Percentiles rank a stretch among this genome's conserved stretches.
phyloP scores from a whole-genome alignment of 2,888 invertebrate genomes.

The Drosophila sordidula region DNA sequence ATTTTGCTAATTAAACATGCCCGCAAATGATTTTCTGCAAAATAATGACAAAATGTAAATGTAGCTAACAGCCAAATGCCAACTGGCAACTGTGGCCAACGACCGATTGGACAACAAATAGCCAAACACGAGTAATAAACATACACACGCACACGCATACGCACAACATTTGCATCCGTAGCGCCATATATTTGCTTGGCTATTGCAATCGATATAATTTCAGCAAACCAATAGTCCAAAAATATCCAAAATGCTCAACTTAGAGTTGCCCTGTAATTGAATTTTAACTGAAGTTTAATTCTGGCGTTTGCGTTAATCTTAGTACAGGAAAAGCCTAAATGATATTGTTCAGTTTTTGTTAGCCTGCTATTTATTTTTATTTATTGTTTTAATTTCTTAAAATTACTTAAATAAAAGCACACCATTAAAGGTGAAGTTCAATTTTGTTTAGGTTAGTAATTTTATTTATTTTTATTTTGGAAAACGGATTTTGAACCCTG shows the following conservation, averaged over 20 bases:
- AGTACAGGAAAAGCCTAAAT: no score
- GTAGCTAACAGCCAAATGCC: slow-evolving; percentile 34
- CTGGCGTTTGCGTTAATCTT: no score
- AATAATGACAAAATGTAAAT: slow-evolving; percentile 74
- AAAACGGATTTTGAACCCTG: no score
- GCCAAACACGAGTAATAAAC: slow-evolving; percentile 22
- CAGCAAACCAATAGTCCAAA: neutral
- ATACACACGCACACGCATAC: slow-evolving; percentile 3
- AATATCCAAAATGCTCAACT: neutral
- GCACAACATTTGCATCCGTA: slow-evolving; percentile 9
- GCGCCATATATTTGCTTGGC: slow-evolving; percentile 20
- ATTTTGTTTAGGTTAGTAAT: no score
- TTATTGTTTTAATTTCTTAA: no score
- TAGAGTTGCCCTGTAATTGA: slow-evolving; percentile 7
- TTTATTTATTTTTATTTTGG: no score
- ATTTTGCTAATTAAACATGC: slow-evolving; percentile 76
- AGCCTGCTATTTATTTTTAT: no score
- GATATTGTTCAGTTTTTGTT: no score
- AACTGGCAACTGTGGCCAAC: slow-evolving; percentile 35
- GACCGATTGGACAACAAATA: slow-evolving; percentile 42
- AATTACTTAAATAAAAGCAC: no score
- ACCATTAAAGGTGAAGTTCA: no score
- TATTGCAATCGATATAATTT: slow-evolving; percentile 9
- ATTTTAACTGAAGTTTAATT: neutral
- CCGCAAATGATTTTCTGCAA: slow-evolving; percentile 62